A percentile compares a stretch with the other conserved stretches of the same genome.
Evolutionary conservation across 1,140 invertebrate species (phyloP).

Genomic region (Drosophila pruinosa): DNA sequence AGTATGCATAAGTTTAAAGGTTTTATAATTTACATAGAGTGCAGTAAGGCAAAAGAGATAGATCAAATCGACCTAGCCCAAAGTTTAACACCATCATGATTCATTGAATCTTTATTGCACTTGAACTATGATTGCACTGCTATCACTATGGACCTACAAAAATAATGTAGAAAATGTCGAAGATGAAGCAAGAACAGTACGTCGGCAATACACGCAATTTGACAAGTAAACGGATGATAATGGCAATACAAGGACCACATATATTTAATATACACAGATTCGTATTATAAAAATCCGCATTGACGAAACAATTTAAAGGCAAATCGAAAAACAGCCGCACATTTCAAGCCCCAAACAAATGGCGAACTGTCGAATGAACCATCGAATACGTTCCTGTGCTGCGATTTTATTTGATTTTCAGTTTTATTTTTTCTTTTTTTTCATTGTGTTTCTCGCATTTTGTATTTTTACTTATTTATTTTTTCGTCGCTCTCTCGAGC

Average conservation of each 20-base stretch:
- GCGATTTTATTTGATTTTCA: slow-evolving; percentile 45
- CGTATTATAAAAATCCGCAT: neutral
- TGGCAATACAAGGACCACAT: neutral
- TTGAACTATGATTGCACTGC: no score
- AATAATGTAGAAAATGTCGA: no score
- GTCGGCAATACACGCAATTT: neutral
- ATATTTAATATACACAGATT: neutral
- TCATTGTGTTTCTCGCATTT: slow-evolving; percentile 8
- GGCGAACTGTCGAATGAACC: slow-evolving; percentile 6
- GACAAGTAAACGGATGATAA: neutral
- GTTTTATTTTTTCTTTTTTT: slow-evolving; percentile 27
- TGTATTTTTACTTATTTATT: slow-evolving; percentile 28
- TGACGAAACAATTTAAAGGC: slow-evolving; percentile 34
- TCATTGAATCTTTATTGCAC: no score
- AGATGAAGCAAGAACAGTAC: no score
- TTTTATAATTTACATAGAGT: slow-evolving; percentile 63
- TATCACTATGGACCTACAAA: no score
- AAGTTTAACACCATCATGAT: no score
- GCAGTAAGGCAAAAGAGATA: no score
- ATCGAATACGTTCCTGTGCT: slow-evolving; percentile 16
- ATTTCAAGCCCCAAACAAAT: slow-evolving; percentile 27
- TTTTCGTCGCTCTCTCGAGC: slow-evolving; percentile 13
- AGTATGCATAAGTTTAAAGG: slow-evolving; percentile 47
- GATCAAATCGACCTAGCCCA: no score
- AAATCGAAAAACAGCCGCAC: slow-evolving; percentile 41